phyloP scores from a whole-genome alignment of 2,113 vertebrate genomes.

The Ornithorhynchus anatinus region DNA sequence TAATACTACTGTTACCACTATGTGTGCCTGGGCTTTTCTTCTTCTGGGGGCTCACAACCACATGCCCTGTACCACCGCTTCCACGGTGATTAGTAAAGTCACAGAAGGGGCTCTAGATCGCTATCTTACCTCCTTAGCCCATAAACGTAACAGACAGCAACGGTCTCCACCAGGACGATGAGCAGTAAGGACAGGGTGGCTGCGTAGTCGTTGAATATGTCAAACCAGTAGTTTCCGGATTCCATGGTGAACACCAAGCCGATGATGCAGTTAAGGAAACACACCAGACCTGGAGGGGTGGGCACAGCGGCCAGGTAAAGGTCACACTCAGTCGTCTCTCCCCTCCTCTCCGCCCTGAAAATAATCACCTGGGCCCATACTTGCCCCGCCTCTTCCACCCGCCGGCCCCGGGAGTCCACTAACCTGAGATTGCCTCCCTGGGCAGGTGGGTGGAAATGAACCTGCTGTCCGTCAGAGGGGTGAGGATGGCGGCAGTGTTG shows the following conservation, averaged over 20 bases:
- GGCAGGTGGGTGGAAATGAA: constrained; percentile 67
- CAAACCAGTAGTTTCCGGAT: constrained; percentile 93
- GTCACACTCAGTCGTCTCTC: neutral
- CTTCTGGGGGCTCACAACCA: too few relatives aligned
- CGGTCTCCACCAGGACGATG: constrained; percentile 85
- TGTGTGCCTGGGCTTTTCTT: too few relatives aligned
- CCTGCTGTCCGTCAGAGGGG: constrained; percentile 83
- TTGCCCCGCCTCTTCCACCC: neutral
- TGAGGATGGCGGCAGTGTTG: constrained; percentile 87
- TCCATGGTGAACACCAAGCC: constrained; percentile 86
- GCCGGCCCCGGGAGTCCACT: neutral
- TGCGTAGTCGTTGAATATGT: constrained; percentile 91
- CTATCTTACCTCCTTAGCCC: constrained; percentile 83
- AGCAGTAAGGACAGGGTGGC: constrained; percentile 88
- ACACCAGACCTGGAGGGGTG: constrained; percentile 75
- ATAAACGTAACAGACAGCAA: constrained; percentile 85
- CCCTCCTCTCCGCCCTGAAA: neutral
- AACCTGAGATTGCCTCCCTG: constrained; percentile 84
- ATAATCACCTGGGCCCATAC: too few relatives aligned
- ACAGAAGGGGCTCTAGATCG: neutral
- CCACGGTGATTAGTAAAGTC: neutral
- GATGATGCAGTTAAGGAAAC: constrained; percentile 77
- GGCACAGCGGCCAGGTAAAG: neutral
- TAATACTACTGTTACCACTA: too few relatives aligned
- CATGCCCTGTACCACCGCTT: neutral